phyloP scores from a whole-genome alignment of 2,888 invertebrate genomes.

The Nomada fabriciana region DNA sequence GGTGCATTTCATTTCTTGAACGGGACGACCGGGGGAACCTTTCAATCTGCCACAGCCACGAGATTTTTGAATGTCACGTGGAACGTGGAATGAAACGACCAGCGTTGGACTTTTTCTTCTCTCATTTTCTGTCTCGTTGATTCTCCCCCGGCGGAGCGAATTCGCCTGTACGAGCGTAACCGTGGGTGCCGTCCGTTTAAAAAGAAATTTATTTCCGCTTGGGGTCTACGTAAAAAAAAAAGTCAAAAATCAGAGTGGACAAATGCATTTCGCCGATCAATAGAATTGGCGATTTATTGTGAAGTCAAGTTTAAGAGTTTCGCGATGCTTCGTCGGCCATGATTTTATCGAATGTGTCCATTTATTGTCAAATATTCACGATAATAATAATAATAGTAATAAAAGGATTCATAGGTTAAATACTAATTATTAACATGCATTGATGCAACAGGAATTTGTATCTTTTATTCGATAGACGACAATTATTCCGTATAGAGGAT shows the following conservation, averaged over 20 bases:
- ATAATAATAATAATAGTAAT: no score
- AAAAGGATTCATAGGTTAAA: background rate
- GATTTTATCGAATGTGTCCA: background rate
- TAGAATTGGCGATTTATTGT: background rate
- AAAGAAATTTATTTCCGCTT: background rate
- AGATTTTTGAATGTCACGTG: conserved; percentile 28
- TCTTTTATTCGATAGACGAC: background rate
- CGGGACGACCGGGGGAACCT: conserved; percentile 1
- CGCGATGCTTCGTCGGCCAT: no score
- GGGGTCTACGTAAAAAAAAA: background rate
- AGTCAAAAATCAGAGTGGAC: background rate
- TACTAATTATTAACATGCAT: no score
- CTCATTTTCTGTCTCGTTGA: conserved; percentile 18
- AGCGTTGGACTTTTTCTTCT: background rate
- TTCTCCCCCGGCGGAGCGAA: background rate
- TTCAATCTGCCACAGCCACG: conserved; percentile 21
- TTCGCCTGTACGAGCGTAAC: background rate
- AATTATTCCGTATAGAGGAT: background rate
- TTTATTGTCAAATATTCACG: no score
- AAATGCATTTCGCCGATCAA: background rate
- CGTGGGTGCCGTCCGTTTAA: background rate
- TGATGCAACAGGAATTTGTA: no score
- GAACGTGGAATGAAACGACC: conserved; percentile 26
- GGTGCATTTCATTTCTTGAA: conserved; percentile 35
- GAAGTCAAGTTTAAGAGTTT: no score